Percentiles rank a stretch among this genome's conserved stretches.
These are phyloP conservation scores for Formica aserva DNA, from an alignment of 2,888 invertebrate genomes.

Conservation along the genomic window DNA sequence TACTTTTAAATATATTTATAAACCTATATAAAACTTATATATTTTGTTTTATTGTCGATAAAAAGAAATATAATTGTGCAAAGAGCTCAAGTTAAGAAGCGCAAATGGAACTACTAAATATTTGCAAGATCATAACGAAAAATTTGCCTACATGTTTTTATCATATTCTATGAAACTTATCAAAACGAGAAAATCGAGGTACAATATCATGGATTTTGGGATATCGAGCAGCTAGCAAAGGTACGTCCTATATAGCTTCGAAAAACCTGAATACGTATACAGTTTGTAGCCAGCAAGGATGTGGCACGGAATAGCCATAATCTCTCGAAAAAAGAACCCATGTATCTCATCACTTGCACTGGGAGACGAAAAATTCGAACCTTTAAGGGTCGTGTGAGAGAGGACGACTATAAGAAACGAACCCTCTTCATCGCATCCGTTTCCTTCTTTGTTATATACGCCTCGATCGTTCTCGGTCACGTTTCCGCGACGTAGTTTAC, in stretches of 20 bases:
- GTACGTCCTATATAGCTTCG: neutral
- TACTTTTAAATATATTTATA: neutral
- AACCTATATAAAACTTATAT: neutral
- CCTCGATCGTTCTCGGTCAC: constrained; percentile 7
- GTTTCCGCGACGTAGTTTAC: constrained; percentile 23
- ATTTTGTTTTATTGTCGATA: neutral
- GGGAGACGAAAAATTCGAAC: constrained; percentile 54
- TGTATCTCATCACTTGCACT: neutral
- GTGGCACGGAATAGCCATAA: neutral
- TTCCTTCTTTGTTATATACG: neutral
- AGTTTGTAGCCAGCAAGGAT: neutral
- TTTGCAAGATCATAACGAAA: neutral
- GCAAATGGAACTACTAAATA: neutral
- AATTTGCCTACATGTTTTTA: neutral
- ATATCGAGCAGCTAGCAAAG: constrained; percentile 1
- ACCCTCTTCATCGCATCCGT: neutral
- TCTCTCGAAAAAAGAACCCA: neutral
- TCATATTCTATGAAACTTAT: neutral
- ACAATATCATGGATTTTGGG: neutral
- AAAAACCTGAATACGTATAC: neutral
- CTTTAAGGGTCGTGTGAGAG: neutral
- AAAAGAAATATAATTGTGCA: neutral
- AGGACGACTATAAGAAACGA: neutral
- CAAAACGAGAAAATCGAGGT: neutral
- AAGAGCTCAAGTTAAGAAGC: neutral